phyloP scores from a whole-genome alignment of 2,888 invertebrate species.

The Hartigia nigra region DNA sequence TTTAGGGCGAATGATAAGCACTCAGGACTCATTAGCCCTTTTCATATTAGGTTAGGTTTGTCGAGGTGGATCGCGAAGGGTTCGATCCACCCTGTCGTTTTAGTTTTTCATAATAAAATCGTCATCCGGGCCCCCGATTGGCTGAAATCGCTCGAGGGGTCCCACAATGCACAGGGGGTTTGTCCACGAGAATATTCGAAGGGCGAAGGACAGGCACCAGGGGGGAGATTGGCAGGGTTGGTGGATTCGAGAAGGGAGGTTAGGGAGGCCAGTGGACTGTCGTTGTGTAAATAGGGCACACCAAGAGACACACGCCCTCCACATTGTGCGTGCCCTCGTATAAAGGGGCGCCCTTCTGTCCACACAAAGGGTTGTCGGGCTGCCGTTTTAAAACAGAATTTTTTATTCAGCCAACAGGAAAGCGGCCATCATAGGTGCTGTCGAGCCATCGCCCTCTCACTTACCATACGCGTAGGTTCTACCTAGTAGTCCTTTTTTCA shows the following conservation, averaged over 20 bases:
- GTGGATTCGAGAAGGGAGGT: constrained; percentile 12
- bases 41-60: background rate
- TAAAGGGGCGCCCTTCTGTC: constrained; percentile 14
- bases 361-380: constrained; percentile 13
- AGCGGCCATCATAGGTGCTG: constrained; percentile 59
- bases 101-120: constrained; percentile 61
- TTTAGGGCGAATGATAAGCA: background rate
- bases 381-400: constrained; percentile 49
- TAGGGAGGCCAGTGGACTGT: constrained; percentile 36
- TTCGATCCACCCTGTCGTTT: constrained; percentile 51
- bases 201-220: background rate
- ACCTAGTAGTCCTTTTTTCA: constrained; percentile 15
- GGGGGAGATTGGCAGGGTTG: background rate
- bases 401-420: constrained; percentile 60
- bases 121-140: constrained; percentile 59
- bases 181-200: constrained; percentile 48
- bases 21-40: background rate
- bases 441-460: constrained; percentile 11
- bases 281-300: constrained; percentile 64
- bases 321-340: constrained; percentile 56
- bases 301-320: constrained; percentile 64
- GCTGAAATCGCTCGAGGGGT: constrained; percentile 44
- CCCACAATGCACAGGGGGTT: constrained; percentile 56
- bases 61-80: constrained; percentile 22
- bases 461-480: background rate